These are phyloP conservation scores for Nasua narica DNA, from an alignment of 2,797 vertebrate genomes.

Conservation along the genomic window DNA sequence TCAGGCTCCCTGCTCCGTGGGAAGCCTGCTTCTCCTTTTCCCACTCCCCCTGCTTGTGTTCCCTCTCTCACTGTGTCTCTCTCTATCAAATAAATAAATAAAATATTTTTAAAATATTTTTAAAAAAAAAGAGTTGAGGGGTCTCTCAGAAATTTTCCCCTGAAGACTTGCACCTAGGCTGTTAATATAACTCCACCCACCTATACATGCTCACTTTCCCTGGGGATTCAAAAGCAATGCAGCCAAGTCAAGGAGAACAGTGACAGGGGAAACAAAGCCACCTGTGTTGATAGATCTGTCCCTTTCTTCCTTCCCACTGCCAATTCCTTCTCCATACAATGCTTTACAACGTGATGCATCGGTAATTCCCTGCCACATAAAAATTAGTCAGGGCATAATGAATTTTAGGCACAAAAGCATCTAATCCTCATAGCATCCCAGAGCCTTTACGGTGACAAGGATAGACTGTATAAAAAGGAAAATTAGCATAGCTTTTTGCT, in stretches of 20 bases:
- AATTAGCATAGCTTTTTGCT: constrained; percentile 27
- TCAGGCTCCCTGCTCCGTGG: no score
- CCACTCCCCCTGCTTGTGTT: no score
- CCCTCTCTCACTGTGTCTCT: no score
- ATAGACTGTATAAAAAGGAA: constrained; percentile 13
- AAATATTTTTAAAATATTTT: no score
- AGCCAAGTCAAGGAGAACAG: not conserved
- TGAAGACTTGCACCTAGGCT: not conserved
- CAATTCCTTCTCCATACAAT: not conserved
- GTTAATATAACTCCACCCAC: not conserved
- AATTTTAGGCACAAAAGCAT: constrained; percentile 44
- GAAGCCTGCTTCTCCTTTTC: no score
- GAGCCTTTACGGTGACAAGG: not conserved
- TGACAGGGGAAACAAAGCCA: not conserved
- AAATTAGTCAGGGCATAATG: not conserved
- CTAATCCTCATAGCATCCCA: not conserved
- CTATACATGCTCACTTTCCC: not conserved
- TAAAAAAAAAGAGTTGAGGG: not conserved
- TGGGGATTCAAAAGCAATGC: not conserved
- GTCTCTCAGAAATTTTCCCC: not conserved
- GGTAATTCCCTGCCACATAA: not conserved
- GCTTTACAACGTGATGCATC: not conserved
- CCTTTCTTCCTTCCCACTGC: not conserved
- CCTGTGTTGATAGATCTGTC: not conserved
- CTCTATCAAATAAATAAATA: no score